phyloP scores from a whole-genome alignment of 2,797 vertebrate genomes.

The Pteropus rufus region DNA sequence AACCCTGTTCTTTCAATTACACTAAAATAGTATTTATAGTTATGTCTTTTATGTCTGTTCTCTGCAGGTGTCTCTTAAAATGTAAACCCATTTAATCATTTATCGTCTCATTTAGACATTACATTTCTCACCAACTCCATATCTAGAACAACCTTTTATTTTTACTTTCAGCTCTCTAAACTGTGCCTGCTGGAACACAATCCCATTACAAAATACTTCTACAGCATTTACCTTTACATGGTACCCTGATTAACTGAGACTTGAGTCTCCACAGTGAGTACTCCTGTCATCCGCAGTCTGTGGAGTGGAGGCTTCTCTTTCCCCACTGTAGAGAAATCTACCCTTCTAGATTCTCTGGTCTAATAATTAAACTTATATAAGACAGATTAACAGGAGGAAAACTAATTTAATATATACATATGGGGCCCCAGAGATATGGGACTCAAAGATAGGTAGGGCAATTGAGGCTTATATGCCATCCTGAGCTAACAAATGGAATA shows the following conservation, averaged over 20 bases:
- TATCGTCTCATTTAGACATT: not conserved
- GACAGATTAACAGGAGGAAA: not conserved
- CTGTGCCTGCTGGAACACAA: not conserved
- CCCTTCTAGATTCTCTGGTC: not conserved
- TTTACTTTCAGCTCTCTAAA: not conserved
- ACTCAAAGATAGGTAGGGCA: not conserved
- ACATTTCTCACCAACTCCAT: not conserved
- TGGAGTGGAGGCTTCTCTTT: not conserved
- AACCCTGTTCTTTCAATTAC: not conserved
- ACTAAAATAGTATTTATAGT: not conserved
- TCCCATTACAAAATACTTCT: not conserved
- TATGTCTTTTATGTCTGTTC: not conserved
- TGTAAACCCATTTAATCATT: not conserved
- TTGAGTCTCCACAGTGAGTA: not conserved
- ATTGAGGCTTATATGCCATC: not conserved
- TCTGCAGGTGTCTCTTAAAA: not conserved
- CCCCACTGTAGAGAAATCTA: not conserved
- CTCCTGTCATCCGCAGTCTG: not conserved
- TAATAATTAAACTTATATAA: not conserved
- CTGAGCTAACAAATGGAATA: not conserved
- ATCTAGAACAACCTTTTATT: not conserved
- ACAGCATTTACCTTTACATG: not conserved
- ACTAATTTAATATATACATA: not conserved
- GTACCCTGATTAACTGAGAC: not conserved
- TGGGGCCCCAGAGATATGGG: not conserved